Evolutionary conservation across 2,797 vertebrate genomes (phyloP).

Genomic region (Sparidentex hasta): DNA sequence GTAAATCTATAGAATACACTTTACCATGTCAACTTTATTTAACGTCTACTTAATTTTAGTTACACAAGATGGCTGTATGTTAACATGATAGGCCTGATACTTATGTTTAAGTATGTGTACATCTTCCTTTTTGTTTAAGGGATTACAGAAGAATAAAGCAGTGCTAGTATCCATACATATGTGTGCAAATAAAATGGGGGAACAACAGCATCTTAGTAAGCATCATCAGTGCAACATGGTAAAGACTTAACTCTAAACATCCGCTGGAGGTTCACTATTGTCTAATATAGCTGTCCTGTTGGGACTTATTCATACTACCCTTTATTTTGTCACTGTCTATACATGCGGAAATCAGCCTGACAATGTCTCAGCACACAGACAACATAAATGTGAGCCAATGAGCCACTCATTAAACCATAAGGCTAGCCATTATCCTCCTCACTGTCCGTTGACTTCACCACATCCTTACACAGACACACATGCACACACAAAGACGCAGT

Average conservation of each 20-base stretch:
- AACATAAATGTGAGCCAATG: slow-evolving; percentile 66
- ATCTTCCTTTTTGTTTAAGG: neutral
- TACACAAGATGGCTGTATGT: neutral
- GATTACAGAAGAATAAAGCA: neutral
- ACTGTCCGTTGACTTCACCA: slow-evolving; percentile 61
- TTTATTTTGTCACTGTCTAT: slow-evolving; percentile 5
- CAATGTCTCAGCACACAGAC: slow-evolving; percentile 35
- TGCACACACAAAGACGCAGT: slow-evolving; percentile 62
- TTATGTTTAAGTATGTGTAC: neutral
- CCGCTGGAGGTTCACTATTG: neutral
- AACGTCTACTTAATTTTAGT: neutral
- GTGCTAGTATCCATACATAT: neutral
- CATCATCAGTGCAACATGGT: neutral
- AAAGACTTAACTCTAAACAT: slow-evolving; percentile 9
- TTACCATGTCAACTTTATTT: neutral
- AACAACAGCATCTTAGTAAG: neutral
- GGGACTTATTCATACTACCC: neutral
- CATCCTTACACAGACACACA: slow-evolving; percentile 53
- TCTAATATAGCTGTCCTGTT: neutral
- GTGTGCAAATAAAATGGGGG: neutral
- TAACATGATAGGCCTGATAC: neutral
- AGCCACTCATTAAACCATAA: slow-evolving; percentile 70
- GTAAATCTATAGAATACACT: neutral
- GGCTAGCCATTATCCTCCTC: slow-evolving; percentile 65
- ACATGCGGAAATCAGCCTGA: slow-evolving; percentile 28